Conservation (phyloP, 2,888 invertebrate genomes). For the Drepanosiphum platanoidis region DNA sequence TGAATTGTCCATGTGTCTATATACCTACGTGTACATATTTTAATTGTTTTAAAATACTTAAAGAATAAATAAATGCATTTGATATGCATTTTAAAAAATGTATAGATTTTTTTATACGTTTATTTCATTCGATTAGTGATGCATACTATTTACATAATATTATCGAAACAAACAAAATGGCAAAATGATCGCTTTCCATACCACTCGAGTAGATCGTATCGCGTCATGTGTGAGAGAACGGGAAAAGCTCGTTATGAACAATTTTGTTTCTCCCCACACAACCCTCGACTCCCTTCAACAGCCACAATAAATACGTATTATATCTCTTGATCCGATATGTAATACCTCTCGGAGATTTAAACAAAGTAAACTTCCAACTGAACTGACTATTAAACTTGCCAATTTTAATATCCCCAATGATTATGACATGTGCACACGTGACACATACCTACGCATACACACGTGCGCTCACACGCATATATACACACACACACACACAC, state of each 20-base stretch:
- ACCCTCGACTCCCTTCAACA: not conserved
- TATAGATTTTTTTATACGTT: not conserved
- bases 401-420: not conserved
- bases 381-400: not conserved
- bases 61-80: slow-evolving; percentile 1
- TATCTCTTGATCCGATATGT: not conserved
- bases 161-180: slow-evolving; percentile 30
- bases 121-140: slow-evolving; percentile 3
- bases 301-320: not conserved
- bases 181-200: slow-evolving; percentile 7
- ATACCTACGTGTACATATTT: too few species aligned
- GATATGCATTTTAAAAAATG: not conserved
- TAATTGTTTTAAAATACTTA: not conserved
- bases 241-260: slow-evolving; percentile 35
- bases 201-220: slow-evolving; percentile 40
- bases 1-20: too few species aligned
- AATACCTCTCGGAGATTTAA: not conserved
- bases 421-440: not conserved
- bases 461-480: too few species aligned
- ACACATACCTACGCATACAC: not conserved
- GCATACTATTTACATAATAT: slow-evolving; percentile 32
- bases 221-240: not conserved
- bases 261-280: not conserved
- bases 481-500: not conserved
- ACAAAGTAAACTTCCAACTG: slow-evolving; percentile 1